Base-by-base conservation (phyloP, 2,113 vertebrate genomes). In the Trogon melanurus region DNA sequence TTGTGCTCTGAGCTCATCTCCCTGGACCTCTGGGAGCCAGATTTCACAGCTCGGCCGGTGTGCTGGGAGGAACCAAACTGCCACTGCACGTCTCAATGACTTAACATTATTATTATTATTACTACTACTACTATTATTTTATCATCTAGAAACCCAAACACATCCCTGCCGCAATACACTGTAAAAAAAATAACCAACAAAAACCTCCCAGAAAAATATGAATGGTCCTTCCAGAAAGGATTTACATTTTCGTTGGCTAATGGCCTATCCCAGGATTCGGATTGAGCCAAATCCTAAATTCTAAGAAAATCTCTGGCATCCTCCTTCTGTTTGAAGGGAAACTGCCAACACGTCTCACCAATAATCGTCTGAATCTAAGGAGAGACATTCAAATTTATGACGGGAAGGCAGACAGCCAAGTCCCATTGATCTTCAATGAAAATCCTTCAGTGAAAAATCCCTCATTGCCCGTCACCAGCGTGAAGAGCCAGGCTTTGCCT, bases 301-400 rank as follows among this genome's bases (percentile, higher is more conserved):
- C 78, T 36, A 82, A 95, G 95, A 87, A 85, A 94, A 91, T 44
- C 91, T 86, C 85, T 1, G 2, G 66, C 81, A 69, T 72, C 34
- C 7, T 93, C 70, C 81, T 92, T 91, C 89, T 94, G 89, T 88
- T 88, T 72, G 93, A 89, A 82, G 74, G 54, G 89, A 82, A 97
- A 36, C 80, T 97, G 96, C 94, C 95, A 94, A 73, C 78, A 38
- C 22, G 53, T 91, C 94, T 95, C 94, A 85, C 73, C 70, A 41
- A 25, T 69, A 87, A 89, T 79, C n/a, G 4, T 87, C 84, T 93
- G 87, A 45, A 93, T 91, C 84, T 85, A 69, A 67, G 70, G 41
- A 93, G 66, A 94, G 89, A 62, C 16, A 5, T 73, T 75, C 81
- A 75, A 48, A 82, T 91, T 82, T 82, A 36, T 89, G 94, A 47